These are phyloP conservation scores for Dyspetes luteomarginatus DNA, from an alignment of 2,888 invertebrate species.

Conservation along the genomic window DNA sequence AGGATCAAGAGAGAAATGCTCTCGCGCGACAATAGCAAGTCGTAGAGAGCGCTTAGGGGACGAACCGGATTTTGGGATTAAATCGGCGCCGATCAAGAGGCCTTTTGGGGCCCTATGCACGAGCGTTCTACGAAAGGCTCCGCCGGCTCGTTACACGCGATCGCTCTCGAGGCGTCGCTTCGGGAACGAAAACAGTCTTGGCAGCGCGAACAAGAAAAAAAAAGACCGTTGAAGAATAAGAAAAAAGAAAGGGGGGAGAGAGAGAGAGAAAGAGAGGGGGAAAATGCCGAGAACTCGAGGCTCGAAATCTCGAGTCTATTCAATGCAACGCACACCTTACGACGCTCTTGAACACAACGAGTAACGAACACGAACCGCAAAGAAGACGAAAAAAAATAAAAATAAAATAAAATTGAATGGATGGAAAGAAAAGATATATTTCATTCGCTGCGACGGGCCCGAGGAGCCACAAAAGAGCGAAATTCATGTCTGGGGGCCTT, in stretches of 20 bases:
- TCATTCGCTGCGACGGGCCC: conserved; percentile 71
- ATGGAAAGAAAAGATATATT: conserved; percentile 71
- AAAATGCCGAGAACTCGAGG: conserved; percentile 58
- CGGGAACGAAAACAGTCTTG: conserved; percentile 52
- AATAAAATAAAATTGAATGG: background rate
- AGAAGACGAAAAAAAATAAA: conserved; percentile 13
- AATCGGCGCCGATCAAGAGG: conserved; percentile 68
- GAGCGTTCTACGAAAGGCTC: conserved; percentile 57
- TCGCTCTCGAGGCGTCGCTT: conserved; percentile 64
- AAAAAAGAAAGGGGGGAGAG: conserved; percentile 45
- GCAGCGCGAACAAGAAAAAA: conserved; percentile 21
- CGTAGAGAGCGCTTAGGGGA: conserved; percentile 22
- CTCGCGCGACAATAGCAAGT: conserved; percentile 68
- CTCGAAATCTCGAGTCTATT: conserved; percentile 74
- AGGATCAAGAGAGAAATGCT: conserved; percentile 66
- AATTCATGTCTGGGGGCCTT: conserved; percentile 76
- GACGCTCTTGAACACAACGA: conserved; percentile 39
- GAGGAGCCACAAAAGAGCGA: conserved; percentile 78
- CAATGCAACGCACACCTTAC: conserved; percentile 68
- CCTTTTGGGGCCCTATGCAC: conserved; percentile 26
- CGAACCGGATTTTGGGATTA: conserved; percentile 81
- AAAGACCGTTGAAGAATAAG: conserved; percentile 61
- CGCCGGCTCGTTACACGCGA: conserved; percentile 67
- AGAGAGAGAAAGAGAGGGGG: conserved; percentile 24
- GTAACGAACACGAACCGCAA: conserved; percentile 32